Conservation (phyloP, 2,797 vertebrate genomes). For the Valencia hispanica region DNA sequence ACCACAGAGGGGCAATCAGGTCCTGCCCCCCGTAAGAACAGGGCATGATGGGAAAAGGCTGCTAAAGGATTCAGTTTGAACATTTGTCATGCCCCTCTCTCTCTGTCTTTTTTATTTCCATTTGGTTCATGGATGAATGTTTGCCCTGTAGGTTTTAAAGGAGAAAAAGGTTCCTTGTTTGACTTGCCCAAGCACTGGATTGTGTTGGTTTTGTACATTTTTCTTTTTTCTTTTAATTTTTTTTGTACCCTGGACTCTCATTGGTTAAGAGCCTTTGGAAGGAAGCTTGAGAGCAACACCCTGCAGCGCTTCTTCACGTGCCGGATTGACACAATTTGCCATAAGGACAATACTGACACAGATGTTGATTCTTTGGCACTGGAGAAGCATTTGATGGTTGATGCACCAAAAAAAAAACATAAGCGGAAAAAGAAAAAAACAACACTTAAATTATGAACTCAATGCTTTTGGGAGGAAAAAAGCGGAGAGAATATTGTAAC, state of each 20-base stretch:
- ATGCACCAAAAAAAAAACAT: conserved; percentile 89
- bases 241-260: conserved; percentile 90
- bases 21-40: conserved; percentile 87
- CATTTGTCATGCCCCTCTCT: conserved; percentile 85
- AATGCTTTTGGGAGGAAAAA: conserved; percentile 86
- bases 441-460: conserved; percentile 97
- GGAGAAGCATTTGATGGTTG: conserved; percentile 91
- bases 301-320: conserved; percentile 88
- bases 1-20: conserved; percentile 82
- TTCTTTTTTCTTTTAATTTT: conserved; percentile 83
- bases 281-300: conserved; percentile 90
- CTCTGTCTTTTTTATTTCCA: conserved; percentile 62
- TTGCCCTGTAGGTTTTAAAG: conserved; percentile 88
- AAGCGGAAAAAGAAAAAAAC: conserved; percentile 73
- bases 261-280: conserved; percentile 89
- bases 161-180: conserved; percentile 84
- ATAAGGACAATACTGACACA: conserved; percentile 87
- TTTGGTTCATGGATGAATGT: conserved; percentile 93
- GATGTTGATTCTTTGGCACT: conserved; percentile 85
- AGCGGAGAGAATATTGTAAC: conserved; percentile 99
- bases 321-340: conserved; percentile 82
- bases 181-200: conserved; percentile 95
- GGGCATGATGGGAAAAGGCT: conserved; percentile 87
- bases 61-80: conserved; percentile 79
- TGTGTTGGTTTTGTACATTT: conserved; percentile 86